Base-by-base conservation (phyloP, 23 tunicate species). In the Trididemnum clinides region DNA sequence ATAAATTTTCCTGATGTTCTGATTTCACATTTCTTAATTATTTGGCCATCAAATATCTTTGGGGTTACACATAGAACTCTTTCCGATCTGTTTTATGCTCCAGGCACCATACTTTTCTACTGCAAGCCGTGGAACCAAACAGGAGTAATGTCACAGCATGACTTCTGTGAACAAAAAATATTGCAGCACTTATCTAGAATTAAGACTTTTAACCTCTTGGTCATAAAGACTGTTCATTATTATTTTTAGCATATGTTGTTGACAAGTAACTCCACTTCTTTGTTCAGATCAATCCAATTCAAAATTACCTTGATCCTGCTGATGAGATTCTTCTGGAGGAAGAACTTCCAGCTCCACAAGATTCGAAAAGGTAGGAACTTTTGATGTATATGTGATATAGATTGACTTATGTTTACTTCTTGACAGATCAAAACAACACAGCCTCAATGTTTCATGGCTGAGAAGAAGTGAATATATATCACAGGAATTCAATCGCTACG, bases 391-490 rank as follows among this genome's bases (percentile, higher is more conserved):
- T 44, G 15, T 44, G 54, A 44, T n/a, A n/a, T n/a, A n/a, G n/a
- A n/a, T 63, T 63, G n/a, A 63, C 12, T 25, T 21, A n/a, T 70
- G 10, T 7, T 2, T 7, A 36, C 29, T 50, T 37, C n/a, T 36
- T 69, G 57, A 25, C 50, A 90, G 90, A 64, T 87, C 96, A 39
- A 89, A 86, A 51, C 97, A 92, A 64, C 98, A 94, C 84, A 94
- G 94, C 57, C 23, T 89, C 31, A 94, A 94, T 71, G 98, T 94
- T 1, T 94, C 98, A 0, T 94, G 98, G 98, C 37, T 94, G 38
- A 57, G 98, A 50, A 85, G 98, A 85, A 94, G 98, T 76, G 99
- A 97, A 85, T 97, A 97, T 70, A 97, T 97, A 39, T 97, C 99
- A 28, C 99, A 97, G 71, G 97, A 97, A 33, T 97, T 97, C 79